Percentiles rank a stretch among this genome's conserved stretches.
phyloP scores from a whole-genome alignment of 2,888 invertebrate species.

The Allophyes oxyacanthae region DNA sequence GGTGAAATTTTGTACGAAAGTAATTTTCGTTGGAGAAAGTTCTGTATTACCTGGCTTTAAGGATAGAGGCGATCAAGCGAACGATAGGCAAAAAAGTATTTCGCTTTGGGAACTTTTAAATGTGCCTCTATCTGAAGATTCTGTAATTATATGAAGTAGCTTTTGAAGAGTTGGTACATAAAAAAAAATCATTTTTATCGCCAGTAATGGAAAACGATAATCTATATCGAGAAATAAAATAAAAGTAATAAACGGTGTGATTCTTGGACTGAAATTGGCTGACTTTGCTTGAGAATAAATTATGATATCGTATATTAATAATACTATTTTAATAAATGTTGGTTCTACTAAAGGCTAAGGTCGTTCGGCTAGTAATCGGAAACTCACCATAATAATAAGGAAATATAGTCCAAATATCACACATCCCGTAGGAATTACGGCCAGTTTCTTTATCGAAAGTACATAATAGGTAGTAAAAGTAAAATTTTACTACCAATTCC shows the following conservation, averaged over 20 bases:
- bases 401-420: too few relatives aligned
- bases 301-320: too few relatives aligned
- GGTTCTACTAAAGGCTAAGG: too few relatives aligned
- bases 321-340: too few relatives aligned
- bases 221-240: not conserved
- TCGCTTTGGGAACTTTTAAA: constrained; percentile 43
- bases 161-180: constrained; percentile 28
- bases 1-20: constrained; percentile 70
- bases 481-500: too few relatives aligned
- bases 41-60: constrained; percentile 67
- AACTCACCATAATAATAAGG: too few relatives aligned
- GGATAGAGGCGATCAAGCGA: constrained; percentile 63
- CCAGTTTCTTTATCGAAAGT: too few relatives aligned
- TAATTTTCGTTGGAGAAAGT: constrained; percentile 67
- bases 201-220: not conserved
- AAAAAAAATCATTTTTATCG: constrained; percentile 17
- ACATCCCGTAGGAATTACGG: too few relatives aligned
- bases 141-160: constrained; percentile 41
- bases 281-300: not conserved
- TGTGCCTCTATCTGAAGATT: constrained; percentile 30
- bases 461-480: too few relatives aligned
- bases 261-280: not conserved
- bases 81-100: constrained; percentile 63
- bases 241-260: too few relatives aligned
- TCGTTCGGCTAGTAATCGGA: too few relatives aligned